phyloP scores from a whole-genome alignment of 1,140 invertebrate genomes.

The Portunus trituberculatus region DNA sequence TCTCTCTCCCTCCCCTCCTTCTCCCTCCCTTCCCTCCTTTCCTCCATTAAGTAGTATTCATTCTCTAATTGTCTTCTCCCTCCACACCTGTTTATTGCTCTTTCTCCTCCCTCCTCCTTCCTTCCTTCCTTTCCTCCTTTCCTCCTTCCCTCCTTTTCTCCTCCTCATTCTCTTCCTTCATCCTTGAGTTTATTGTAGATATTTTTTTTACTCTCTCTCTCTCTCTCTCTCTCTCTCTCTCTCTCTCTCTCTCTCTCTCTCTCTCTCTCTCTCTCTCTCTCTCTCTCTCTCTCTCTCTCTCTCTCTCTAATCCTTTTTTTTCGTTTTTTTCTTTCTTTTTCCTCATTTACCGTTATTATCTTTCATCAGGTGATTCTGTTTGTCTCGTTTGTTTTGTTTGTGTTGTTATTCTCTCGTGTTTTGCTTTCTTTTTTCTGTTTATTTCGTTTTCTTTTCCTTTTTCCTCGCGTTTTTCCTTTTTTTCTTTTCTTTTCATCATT shows the following conservation, averaged over 20 bases:
- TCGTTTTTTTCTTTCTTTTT: no score
- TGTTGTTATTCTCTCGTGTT: no score
- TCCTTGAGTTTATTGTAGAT: no score
- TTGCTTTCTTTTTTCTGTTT: not conserved
- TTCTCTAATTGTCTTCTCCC: not conserved
- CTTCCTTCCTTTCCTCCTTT: not conserved
- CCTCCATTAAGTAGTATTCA: not conserved
- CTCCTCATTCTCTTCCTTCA: not conserved
- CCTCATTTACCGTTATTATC: no score
- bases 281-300: no score
- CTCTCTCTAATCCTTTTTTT: no score
- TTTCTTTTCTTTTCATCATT: not conserved
- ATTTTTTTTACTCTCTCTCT: no score
- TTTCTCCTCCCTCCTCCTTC: not conserved
- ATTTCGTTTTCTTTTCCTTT: not conserved
- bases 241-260: no score
- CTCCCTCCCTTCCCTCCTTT: not conserved
- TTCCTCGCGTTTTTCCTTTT: not conserved
- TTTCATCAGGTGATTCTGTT: no score
- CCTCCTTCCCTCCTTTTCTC: not conserved
- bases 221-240: no score
- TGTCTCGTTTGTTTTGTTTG: no score
- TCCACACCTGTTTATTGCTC: not conserved
- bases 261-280: no score
- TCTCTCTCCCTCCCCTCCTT: not conserved